phyloP scores from a whole-genome alignment of 53 echinoderm and acorn worm species.

The Zoroaster sp. region DNA sequence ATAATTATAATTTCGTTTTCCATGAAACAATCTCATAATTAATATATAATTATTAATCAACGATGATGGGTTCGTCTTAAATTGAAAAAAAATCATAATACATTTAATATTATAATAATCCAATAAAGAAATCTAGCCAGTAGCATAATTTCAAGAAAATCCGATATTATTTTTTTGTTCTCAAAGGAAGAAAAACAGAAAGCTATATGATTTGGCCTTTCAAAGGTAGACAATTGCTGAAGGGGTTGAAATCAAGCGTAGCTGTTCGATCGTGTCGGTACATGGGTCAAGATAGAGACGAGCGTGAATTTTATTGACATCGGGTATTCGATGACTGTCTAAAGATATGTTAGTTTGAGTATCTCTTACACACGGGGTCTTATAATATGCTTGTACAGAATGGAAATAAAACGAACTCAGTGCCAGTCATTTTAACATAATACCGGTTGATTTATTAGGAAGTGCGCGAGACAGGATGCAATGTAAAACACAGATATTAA shows the following conservation, averaged over 20 bases:
- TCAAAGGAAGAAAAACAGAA: not conserved
- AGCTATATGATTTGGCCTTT: not conserved
- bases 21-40: no score
- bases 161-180: not conserved
- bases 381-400: no score
- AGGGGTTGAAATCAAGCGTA: not conserved
- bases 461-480: no score
- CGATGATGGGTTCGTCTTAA: no score
- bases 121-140: not conserved
- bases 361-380: not conserved
- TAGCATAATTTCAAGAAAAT: not conserved
- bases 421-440: no score
- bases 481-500: no score
- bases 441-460: no score
- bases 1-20: no score
- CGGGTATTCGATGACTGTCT: not conserved
- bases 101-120: no score
- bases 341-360: not conserved
- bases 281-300: not conserved
- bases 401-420: no score
- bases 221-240: not conserved
- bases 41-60: no score
- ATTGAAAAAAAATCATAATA: no score
- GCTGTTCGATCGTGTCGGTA: not conserved
- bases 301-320: not conserved